phyloP scores from a whole-genome alignment of 2,113 vertebrate species.

The Bolborhynchus lineola region DNA sequence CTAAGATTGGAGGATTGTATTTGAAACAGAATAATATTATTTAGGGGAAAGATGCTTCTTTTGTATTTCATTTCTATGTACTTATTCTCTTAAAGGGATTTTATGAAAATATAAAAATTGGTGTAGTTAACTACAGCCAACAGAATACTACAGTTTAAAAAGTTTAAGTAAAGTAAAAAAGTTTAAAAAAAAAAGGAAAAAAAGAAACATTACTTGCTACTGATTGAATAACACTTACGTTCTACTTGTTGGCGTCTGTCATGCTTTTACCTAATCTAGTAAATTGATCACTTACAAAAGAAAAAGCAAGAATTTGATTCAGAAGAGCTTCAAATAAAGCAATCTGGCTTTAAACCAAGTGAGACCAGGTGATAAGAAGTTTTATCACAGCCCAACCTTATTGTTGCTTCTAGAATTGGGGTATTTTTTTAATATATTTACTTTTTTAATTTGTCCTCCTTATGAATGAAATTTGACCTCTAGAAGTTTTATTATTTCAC shows the following conservation, averaged over 20 bases:
- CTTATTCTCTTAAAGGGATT: not conserved
- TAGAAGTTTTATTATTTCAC: not conserved
- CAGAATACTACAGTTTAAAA: not conserved
- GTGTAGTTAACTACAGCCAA: not conserved
- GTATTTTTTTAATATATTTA: not conserved
- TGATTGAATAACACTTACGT: not conserved
- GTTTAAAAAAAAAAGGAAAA: not conserved
- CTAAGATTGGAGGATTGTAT: not conserved
- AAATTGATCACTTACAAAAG: not conserved
- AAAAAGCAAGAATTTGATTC: not conserved
- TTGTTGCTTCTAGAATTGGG: not conserved
- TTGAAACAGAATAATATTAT: not conserved
- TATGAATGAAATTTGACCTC: not conserved
- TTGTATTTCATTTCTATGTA: not conserved
- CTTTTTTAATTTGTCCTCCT: not conserved
- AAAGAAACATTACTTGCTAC: not conserved
- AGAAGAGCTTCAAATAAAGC: not conserved
- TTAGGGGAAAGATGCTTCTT: not conserved
- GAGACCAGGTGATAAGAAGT: not conserved
- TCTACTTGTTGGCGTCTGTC: not conserved
- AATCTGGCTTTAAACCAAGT: not conserved
- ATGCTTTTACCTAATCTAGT: not conserved
- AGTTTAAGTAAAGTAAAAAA: no score
- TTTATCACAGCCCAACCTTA: not conserved
- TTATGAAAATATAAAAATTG: not conserved